Base-by-base conservation (phyloP, 1,140 invertebrate genomes). In the Dermatophagoides farinae region DNA sequence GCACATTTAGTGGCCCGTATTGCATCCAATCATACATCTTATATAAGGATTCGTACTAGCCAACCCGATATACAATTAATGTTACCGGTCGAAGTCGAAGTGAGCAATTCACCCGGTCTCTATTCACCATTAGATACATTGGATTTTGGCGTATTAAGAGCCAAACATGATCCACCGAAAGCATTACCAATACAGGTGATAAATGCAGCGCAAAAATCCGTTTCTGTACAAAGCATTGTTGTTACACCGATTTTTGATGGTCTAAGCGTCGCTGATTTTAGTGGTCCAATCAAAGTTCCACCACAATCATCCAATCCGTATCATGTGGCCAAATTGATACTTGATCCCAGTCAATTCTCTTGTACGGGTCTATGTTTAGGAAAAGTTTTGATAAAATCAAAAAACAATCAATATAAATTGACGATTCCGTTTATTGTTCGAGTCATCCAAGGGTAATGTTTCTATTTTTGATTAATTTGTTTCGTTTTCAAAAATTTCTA, bases 41-140 rank as follows among this genome's bases (percentile, higher is more conserved):
- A 85, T 69, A 81, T 88, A 65, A 79, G 83, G 68, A 82, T 85
- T 68, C 80, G 80, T 75, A 78, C 83, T 37, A 83, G 83, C 68
- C 77, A 78, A 66, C 78, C 76, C 62, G 64, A 62, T 41, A 51
- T 67, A 60, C 79, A 82, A 66, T 73, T 84, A 50, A 80, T 89
- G 61, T 77, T 90, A 61, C 86, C 86, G 23, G 75, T 90, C n/a
- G 86, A 90, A 74, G 80, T 90, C 20, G 85, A 90, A 77, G 86
- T 91, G 46, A 76, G 80, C 61, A 76, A 79, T 67, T 66, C 77
- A 59, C 73, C 82, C 66, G 83, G 85, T 55, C 75, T 88, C 57
- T 87, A 85, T 73, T 78, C 81, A 47, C 79, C 81, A 46, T 79
- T 81, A 66, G 84, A 86, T 62, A 72, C 81, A 62, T 76, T 90